Base-by-base conservation (phyloP, 1,140 invertebrate genomes). In the Amyelois transitella region DNA sequence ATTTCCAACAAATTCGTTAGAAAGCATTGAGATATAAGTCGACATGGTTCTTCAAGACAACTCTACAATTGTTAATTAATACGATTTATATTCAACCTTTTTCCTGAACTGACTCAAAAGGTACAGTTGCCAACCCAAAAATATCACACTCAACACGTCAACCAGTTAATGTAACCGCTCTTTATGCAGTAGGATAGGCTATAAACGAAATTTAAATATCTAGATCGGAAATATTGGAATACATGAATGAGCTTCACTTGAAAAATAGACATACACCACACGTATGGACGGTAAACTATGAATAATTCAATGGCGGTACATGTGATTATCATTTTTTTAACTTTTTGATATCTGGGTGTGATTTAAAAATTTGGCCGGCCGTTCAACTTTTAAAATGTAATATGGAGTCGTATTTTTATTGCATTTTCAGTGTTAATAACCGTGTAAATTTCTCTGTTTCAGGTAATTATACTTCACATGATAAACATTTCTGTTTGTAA, bases 311-410 rank as follows among this genome's bases (percentile, higher is more conserved):
- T 70, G n/a, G 1, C 28, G 44, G 67, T 62, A 69, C 69, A 69
- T 64, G 51, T 47, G 49, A 76, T 80, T 80, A 70, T 58, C 68
- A 75, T 80, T 70, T 75, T 75, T 79, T 79, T 72, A 47, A 44
- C 58, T 55, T 66, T 60, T 69, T 66, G 55, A 75, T 68, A 79
- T 77, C 69, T 75, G 68, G 73, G 68, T 73, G 64, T 65, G 77
- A 69, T 74, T 78, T 74, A 76, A 78, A 78, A 84, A 72, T 69
- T 72, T 80, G 70, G 72, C 54, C 81, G 78, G 81, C 80, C 81
- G 51, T 84, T 84, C 70, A 80, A 74, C 80, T 57, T 22, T 20
- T n/a, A 5, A 48, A 6, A 20, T 47, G 5, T 17, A 20, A 47
- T 6, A 38, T 38, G 32, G 0, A 38, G n/a, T 38, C 8, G 25